phyloP scores from a whole-genome alignment of 2,797 vertebrate genomes.

The Pampus argenteus region DNA sequence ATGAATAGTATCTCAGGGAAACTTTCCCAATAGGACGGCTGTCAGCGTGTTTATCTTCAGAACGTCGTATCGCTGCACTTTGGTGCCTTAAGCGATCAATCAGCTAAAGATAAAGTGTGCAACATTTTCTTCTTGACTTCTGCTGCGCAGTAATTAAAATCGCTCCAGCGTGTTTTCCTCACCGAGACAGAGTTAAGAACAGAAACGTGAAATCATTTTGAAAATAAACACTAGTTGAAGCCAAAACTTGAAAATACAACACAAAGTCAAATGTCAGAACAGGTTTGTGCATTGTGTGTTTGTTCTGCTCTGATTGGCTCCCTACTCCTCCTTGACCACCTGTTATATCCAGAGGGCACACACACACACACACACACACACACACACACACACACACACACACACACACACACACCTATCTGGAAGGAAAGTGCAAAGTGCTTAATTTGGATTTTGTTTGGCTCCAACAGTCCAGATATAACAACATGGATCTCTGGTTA shows the following conservation, averaged over 20 bases:
- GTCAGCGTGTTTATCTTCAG: no score
- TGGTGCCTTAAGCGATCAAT: no score
- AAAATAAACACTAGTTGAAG: no score
- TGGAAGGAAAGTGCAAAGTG: background rate
- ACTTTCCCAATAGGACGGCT: no score
- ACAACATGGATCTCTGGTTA: no score
- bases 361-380: constrained; percentile 9
- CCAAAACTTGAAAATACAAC: background rate
- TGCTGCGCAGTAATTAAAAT: background rate
- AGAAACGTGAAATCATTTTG: no score
- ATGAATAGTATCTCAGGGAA: no score
- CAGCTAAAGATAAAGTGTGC: no score
- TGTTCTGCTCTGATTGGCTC: constrained; percentile 60
- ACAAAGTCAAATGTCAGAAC: background rate
- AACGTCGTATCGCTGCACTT: no score
- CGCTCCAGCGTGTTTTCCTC: background rate
- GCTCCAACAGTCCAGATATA: no score
- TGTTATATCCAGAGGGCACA: constrained; percentile 21
- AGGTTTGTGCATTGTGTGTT: background rate
- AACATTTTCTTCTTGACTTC: background rate
- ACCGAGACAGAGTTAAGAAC: no score
- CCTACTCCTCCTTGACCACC: constrained; percentile 24
- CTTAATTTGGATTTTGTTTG: no score
- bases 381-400: constrained; percentile 20
- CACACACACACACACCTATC: background rate